A percentile compares a stretch with the other conserved stretches of the same genome.
These are phyloP conservation scores for Cyphomyrmex costatus DNA, from an alignment of 1,140 invertebrate species.

Conservation along the genomic window DNA sequence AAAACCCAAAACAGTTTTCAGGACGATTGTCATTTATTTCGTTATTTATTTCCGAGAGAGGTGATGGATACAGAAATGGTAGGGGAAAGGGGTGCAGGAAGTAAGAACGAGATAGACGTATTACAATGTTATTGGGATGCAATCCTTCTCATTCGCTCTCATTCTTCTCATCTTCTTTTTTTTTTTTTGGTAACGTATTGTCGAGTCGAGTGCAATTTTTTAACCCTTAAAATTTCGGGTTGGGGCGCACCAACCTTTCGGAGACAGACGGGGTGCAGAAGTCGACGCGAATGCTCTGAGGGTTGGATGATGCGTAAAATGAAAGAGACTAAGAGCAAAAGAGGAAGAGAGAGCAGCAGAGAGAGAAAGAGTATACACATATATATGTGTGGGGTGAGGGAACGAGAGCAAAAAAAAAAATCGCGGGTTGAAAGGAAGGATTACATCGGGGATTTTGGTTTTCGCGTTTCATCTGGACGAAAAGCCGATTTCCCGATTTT, in stretches of 20 bases:
- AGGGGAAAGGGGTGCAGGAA: constrained; percentile 33
- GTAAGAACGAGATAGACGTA: constrained; percentile 49
- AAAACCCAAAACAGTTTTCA: constrained; percentile 86
- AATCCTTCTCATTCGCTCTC: constrained; percentile 60
- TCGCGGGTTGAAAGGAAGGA: constrained; percentile 83
- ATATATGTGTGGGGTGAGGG: constrained; percentile 50
- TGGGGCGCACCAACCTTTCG: constrained; percentile 78
- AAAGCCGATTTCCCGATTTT: constrained; percentile 87
- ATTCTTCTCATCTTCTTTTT: constrained; percentile 38
- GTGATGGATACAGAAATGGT: constrained; percentile 46
- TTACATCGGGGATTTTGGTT: constrained; percentile 87
- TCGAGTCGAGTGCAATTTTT: constrained; percentile 86
- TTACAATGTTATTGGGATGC: constrained; percentile 60
- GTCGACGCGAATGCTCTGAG: constrained; percentile 65
- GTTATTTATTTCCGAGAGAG: constrained; percentile 85
- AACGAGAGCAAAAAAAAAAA: constrained; percentile 73
- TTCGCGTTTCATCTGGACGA: constrained; percentile 83
- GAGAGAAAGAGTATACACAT: constrained; percentile 26
- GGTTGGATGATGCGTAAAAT: constrained; percentile 73
- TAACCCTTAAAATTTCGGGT: constrained; percentile 85
- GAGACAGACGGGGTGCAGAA: constrained; percentile 75
- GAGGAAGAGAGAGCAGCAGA: constrained; percentile 54
- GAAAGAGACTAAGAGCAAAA: constrained; percentile 61
- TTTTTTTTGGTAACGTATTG: constrained; percentile 78
- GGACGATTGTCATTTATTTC: constrained; percentile 85